Conservation (phyloP, 2,113 vertebrate genomes). For the Syngnathus typhle region DNA sequence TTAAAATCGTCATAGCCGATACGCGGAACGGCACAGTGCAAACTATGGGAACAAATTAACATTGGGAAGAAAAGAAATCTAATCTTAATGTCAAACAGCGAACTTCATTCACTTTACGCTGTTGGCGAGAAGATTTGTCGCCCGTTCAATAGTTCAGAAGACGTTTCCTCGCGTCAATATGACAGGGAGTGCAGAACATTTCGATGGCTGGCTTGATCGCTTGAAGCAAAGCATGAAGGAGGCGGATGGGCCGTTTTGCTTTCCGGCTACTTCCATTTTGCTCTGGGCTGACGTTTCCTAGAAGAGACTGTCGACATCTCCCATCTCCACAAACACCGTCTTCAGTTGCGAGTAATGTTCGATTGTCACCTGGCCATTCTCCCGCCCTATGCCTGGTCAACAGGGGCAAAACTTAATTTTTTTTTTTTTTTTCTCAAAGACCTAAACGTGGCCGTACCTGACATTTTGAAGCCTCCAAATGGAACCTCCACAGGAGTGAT, state of each 20-base stretch:
- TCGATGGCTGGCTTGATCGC: neutral
- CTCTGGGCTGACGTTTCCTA: conserved; percentile 48
- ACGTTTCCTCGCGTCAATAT: neutral
- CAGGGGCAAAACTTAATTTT: neutral
- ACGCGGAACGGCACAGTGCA: conserved; percentile 6
- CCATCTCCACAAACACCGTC: conserved; percentile 94
- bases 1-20: neutral
- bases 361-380: conserved; percentile 86
- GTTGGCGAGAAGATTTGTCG: neutral
- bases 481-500: conserved; percentile 88
- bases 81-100: neutral
- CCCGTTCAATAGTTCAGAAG: neutral
- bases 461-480: conserved; percentile 92
- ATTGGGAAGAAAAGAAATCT: neutral
- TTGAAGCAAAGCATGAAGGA: neutral
- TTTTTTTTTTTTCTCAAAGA: neutral
- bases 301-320: conserved; percentile 84
- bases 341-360: conserved; percentile 92
- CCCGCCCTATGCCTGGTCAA: conserved; percentile 84
- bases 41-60: neutral
- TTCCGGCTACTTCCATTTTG: conserved; percentile 1
- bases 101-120: neutral
- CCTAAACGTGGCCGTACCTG: conserved; percentile 70
- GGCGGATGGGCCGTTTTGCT: neutral
- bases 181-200: neutral